Percentiles rank a stretch among this genome's conserved stretches.
These are phyloP conservation scores for Trididemnum nubilum DNA, from an alignment of 23 tunicate genomes.

Conservation along the genomic window DNA sequence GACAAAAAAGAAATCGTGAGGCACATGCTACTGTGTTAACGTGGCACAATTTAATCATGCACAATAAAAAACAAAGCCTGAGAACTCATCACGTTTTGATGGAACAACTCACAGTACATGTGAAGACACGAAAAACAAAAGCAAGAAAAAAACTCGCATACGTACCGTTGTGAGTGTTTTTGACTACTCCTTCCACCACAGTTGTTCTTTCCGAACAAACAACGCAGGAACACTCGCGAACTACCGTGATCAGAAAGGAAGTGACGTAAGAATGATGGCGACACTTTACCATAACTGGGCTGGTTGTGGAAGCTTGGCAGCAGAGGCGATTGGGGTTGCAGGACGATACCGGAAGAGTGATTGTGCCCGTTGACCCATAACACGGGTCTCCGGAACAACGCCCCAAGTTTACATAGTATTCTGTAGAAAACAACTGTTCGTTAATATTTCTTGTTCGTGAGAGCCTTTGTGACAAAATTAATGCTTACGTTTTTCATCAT, in stretches of 20 bases:
- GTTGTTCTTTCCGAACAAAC: slow-evolving; percentile 62
- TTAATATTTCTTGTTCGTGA: background rate
- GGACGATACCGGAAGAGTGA: background rate
- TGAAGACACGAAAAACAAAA: too few relatives aligned
- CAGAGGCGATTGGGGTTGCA: slow-evolving; percentile 70
- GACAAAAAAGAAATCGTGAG: too few relatives aligned
- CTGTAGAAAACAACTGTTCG: slow-evolving; percentile 25
- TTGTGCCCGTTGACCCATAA: background rate
- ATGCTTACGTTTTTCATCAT: background rate
- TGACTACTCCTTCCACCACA: slow-evolving; percentile 78
- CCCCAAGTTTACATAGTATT: slow-evolving; percentile 65
- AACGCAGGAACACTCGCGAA: slow-evolving; percentile 64
- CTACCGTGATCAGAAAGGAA: slow-evolving; percentile 58
- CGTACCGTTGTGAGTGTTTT: slow-evolving; percentile 45
- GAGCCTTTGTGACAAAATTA: too few relatives aligned
- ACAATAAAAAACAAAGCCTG: too few relatives aligned
- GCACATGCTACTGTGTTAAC: too few relatives aligned
- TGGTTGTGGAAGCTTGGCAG: slow-evolving; percentile 66
- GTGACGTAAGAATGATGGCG: slow-evolving; percentile 45
- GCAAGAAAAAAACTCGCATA: too few relatives aligned
- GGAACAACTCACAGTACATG: too few relatives aligned
- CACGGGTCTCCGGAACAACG: slow-evolving; percentile 74
- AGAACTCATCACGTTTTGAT: too few relatives aligned
- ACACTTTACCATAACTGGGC: slow-evolving; percentile 69
- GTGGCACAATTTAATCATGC: too few relatives aligned